Evolutionary conservation across 2,888 invertebrate genomes (phyloP), one percentile per base, ranked within the genome.

Genomic region (Himalopsyche anomala): DNA sequence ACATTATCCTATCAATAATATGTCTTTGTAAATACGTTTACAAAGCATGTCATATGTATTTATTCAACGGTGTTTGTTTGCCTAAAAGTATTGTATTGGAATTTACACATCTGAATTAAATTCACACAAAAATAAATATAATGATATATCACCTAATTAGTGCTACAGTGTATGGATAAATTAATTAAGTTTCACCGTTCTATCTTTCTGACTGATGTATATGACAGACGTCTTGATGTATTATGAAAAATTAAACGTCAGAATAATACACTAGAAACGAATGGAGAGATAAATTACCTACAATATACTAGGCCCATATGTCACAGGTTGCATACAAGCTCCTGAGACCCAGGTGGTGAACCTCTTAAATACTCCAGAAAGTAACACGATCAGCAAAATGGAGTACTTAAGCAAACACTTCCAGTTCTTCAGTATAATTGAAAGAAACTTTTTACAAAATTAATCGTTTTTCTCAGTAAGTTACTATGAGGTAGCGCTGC

Each of bases 371-470:
- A 28, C 74, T 62, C 36, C 36, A 36, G 36, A 36, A 74, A 74
- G 74, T 74, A 74, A 36, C 4, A 74, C 74, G 38, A 74, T 74
- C 38, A 74, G 74, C 12, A 12, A 74, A 74, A 36, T 74, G 74
- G 74, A 74, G 36, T 74, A 74, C 74, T 36, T 36, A 15, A 74
- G 74, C 36, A 38, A 38, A 74, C 74, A 74, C 36, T 9, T 12
- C 15, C 74, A 36, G 36, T 38, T 38, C 36, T 28, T 12, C 36
- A 28, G 15, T 15, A 74, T 36, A 74, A 12, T 74, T 15, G 15
- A 74, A 19, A 69, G 69, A 11, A 36, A 36, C 19, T 36, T 51
- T 15, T 15, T 51, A 15, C 51, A 51, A 51, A 51, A 51, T 51
- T 51, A 51, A 51, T 51, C 15, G 8, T 15, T 51, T 15, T 51